Base-by-base conservation (phyloP, 1,140 invertebrate species). In the Drosophila erecta region DNA sequence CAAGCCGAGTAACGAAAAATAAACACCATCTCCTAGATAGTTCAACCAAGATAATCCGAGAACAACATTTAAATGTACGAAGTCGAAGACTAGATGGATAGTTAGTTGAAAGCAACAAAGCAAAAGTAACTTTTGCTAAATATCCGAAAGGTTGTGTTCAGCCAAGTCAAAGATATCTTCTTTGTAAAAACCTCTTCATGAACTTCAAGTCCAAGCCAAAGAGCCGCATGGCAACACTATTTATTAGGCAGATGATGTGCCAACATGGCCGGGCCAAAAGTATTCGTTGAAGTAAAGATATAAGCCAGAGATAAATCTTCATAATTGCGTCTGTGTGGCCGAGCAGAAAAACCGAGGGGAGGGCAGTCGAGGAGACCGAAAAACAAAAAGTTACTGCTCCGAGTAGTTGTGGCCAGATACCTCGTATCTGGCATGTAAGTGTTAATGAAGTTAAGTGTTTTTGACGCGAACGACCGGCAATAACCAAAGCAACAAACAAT, bases 381-480 rank as follows among this genome's bases (percentile, higher is more conserved):
- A 78, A 81, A 74, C 44, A 77, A 74, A 79, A 83, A 53, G 41
- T 53, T 55, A 61, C 54, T 43, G 44, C 44, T 37, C 10, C 20
- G 15, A 35, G 64, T 58, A 51, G 72, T 43, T 65, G 64, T 55
- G 59, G 67, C 54, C 59, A 75, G 72, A 77, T 71, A 62, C 74
- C 50, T 80, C 79, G 72, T 90, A 84, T 89, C 84, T 89, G 57
- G 73, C 84, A 84, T 89, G 84, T 89, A 89, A 89, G 84, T 89
- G 84, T 89, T 89, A 89, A 89, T 89, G 84, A 89, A 89, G 84
- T 78, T 89, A 89, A 89, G 84, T 90, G 84, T 89, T 89, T 89
- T 89, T 84, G 79, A 84, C 79, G 84, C 76, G 67, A 77, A 83
- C 53, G 60, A 80, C 80, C 64, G 50, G 80, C 61, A 79, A 60